Base-by-base conservation (phyloP, 1,140 invertebrate species). In the Anastrepha obliqua region DNA sequence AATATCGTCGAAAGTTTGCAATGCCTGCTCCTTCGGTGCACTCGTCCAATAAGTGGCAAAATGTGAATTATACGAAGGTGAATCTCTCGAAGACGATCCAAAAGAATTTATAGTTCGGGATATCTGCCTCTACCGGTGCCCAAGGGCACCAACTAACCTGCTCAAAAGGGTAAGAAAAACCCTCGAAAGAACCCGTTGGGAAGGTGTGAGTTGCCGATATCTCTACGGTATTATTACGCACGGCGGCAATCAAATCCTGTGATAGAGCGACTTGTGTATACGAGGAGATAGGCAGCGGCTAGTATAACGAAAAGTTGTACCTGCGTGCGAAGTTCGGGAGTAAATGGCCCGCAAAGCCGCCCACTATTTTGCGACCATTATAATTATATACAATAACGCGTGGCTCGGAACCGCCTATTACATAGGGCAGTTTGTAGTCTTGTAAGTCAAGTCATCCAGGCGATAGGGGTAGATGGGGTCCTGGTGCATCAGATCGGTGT, bases 21-120 rank as follows among this genome's bases (percentile, higher is more conserved):
- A 89, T 1, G 89, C 87, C 2, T 85, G n/a, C 55, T 88, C 87
- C 55, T 91, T 92, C 0, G 91, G 91, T 0, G 89, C 85, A 15
- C 88, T 91, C 9, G 91, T 92, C 29, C 91, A 90, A 85, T 91
- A 92, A 20, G 91, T 90, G 13, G 91, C 91, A 70, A 92, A 92
- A 74, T 91, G 92, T 0, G 91, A 90, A 29, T 92, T 92, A 13
- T 91, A 92, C 89, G 90, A 92, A 91, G 9, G 91, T 89, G 0
- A 87, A 15, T 15, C 90, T 86, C n/a, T 92, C 89, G 60, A 92
- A 92, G 0, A 92, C 91, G 7, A 87, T 88, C 4, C 90, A 87
- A 9, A 92, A 92, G 47, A 90, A 91, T 59, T 92, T 89, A 8
- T 90, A 60, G 11, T 88, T 88, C 1, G 91, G 90, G 1, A 92